phyloP scores from a whole-genome alignment of 2,797 vertebrate genomes.

The Hemibagrus guttatus region DNA sequence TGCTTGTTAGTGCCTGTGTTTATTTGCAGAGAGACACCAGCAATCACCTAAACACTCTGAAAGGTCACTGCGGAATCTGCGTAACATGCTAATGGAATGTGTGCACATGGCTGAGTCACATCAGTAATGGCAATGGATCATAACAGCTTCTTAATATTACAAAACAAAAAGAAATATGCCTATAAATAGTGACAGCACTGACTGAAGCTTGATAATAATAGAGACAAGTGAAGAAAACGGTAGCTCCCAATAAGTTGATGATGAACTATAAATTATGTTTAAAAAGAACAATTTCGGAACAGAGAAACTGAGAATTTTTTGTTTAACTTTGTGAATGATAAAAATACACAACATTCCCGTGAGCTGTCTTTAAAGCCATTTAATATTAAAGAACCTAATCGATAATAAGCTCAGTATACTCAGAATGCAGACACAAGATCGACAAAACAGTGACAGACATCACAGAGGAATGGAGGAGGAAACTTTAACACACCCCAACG shows the following conservation, averaged over 20 bases:
- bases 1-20: constrained; percentile 20
- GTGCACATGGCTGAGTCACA: constrained; percentile 21
- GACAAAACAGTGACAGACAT: neutral
- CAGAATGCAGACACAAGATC: no score
- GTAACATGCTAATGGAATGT: constrained; percentile 35
- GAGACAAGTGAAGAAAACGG: neutral
- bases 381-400: neutral
- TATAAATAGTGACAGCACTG: neutral
- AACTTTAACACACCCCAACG: neutral
- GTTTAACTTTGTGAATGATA: neutral
- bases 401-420: neutral
- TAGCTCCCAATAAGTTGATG: neutral
- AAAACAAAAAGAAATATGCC: constrained; percentile 3
- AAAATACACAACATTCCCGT: neutral
- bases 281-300: neutral
- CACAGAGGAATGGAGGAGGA: neutral
- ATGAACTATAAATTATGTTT: neutral
- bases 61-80: constrained; percentile 23
- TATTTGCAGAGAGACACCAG: constrained; percentile 45
- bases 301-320: neutral
- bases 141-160: constrained; percentile 32
- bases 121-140: constrained; percentile 31
- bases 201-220: neutral
- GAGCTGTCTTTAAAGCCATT: neutral
- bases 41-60: constrained; percentile 50